Evolutionary conservation across 2,113 vertebrate genomes (phyloP).

Genomic region (Ciconia boyciana): DNA sequence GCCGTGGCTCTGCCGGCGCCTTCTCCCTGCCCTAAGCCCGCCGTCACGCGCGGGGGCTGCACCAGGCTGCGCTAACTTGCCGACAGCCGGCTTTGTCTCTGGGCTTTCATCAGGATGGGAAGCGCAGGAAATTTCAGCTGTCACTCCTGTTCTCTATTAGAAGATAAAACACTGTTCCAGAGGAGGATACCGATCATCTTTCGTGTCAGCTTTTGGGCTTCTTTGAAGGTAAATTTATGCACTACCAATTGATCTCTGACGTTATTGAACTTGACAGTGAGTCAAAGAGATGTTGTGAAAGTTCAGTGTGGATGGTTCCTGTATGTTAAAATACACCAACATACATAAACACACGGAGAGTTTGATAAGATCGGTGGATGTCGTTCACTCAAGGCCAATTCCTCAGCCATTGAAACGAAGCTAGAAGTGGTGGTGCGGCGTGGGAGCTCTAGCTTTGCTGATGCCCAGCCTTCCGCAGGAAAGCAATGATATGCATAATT

Average conservation of each 20-base stretch:
- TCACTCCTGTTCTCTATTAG: neutral
- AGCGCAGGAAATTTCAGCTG: fast-evolving
- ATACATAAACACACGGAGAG: fast-evolving
- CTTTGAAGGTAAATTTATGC: neutral
- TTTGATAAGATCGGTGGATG: neutral
- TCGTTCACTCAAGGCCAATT: neutral
- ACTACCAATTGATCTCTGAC: neutral
- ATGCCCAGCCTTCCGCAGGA: neutral
- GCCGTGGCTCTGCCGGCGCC: neutral
- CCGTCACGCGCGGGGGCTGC: fast-evolving
- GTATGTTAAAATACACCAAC: neutral
- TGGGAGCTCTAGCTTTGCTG: neutral
- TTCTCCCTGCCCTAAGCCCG: neutral
- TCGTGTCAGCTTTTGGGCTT: neutral
- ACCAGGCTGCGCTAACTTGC: fast-evolving
- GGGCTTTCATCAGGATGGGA: neutral
- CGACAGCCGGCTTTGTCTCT: fast-evolving
- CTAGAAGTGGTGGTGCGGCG: fast-evolving
- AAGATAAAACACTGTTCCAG: neutral
- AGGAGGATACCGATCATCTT: neutral
- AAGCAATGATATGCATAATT: fast-evolving
- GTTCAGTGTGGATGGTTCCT: neutral
- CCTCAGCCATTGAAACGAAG: neutral
- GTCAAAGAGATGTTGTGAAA: neutral
- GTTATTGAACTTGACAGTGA: neutral